Conservation (phyloP, 2,888 invertebrate species). For the Metallyticus violacea region DNA sequence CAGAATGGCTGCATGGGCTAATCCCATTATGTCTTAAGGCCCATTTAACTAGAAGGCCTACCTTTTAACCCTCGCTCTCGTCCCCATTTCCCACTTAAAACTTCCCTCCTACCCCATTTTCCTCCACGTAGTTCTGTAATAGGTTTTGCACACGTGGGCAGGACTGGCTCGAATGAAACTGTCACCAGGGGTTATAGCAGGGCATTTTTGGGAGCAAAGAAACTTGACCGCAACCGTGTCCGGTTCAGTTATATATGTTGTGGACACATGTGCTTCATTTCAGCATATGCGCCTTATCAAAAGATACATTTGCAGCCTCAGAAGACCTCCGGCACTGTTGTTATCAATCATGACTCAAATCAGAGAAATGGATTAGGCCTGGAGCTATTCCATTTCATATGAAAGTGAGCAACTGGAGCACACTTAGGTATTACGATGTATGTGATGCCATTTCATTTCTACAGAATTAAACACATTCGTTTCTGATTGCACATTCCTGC, state of each 20-base stretch:
- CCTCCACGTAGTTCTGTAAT: background rate
- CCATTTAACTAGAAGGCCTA: conserved; percentile 29
- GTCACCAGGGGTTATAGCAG: background rate
- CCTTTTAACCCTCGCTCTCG: conserved; percentile 7
- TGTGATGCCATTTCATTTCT: no score
- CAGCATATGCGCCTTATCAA: no score
- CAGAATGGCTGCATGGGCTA: conserved; percentile 20
- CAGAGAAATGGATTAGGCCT: no score
- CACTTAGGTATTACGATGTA: no score
- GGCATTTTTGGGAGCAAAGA: no score
- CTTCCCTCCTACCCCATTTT: background rate
- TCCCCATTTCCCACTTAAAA: background rate
- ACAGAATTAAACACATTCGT: no score
- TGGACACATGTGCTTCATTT: background rate
- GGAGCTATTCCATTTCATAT: no score
- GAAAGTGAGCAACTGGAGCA: no score
- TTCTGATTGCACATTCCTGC: no score
- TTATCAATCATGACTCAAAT: no score
- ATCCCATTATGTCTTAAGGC: conserved; percentile 31
- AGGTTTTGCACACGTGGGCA: background rate
- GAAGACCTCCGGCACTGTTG: no score
- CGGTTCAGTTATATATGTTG: background rate
- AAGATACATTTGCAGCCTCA: no score
- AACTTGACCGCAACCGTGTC: background rate
- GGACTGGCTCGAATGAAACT: background rate